A percentile compares a stretch with the other conserved stretches of the same genome.
Evolutionary conservation across 2,797 vertebrate species (phyloP).

Genomic region (Taeniopygia guttata): DNA sequence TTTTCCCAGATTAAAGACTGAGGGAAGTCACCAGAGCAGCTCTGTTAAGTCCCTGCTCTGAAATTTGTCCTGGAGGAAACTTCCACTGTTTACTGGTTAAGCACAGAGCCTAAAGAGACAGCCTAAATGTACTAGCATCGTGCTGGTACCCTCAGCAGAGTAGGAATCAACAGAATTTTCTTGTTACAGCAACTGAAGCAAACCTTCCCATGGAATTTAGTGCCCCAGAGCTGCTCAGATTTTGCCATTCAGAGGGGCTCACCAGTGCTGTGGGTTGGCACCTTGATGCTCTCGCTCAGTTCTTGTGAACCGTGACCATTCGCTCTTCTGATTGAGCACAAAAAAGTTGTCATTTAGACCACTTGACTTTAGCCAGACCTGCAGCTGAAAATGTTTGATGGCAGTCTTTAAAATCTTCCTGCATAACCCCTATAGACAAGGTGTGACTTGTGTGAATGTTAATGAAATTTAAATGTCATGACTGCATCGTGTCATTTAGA

Average conservation of each 20-base stretch:
- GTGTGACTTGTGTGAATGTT: background rate
- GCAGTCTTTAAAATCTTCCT: background rate
- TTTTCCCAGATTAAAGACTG: conserved; percentile 17
- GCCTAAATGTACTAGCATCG: background rate
- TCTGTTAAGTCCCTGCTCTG: background rate
- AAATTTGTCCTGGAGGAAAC: conserved; percentile 23
- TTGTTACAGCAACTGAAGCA: background rate
- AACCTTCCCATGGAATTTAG: background rate
- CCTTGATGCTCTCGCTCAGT: fast-evolving
- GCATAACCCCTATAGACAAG: background rate
- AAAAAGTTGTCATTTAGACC: background rate
- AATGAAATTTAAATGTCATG: background rate
- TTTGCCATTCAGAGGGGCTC: background rate
- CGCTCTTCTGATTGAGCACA: background rate
- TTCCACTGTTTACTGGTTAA: background rate
- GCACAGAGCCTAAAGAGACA: background rate
- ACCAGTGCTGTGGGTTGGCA: fast-evolving
- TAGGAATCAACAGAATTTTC: background rate
- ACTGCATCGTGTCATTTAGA: background rate
- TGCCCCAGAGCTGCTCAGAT: background rate
- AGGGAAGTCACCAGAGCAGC: background rate
- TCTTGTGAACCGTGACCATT: background rate
- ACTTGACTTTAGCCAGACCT: background rate
- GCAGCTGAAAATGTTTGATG: background rate
- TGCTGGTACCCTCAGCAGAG: background rate